phyloP scores from a whole-genome alignment of 2,797 vertebrate species.

The Eulemur coronatus region DNA sequence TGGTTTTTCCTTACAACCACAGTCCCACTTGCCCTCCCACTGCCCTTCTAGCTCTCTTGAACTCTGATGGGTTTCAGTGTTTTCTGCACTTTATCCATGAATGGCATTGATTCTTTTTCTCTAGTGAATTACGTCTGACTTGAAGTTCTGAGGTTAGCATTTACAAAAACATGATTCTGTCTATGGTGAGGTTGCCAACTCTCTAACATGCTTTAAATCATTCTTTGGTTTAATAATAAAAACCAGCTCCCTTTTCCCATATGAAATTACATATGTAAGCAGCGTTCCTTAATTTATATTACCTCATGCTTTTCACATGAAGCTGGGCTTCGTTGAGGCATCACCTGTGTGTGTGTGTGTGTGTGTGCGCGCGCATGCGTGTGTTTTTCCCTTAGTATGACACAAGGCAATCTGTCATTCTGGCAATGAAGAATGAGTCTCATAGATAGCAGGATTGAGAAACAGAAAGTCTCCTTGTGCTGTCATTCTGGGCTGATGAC shows the following conservation, averaged over 20 bases:
- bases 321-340: neutral
- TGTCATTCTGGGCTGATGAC: conserved; percentile 25
- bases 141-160: neutral
- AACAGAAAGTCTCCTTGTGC: conserved; percentile 38
- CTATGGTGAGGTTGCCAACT: neutral
- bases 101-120: neutral
- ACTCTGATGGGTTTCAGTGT: neutral
- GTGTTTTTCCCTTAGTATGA: neutral
- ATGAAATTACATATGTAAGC: neutral
- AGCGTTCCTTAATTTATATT: neutral
- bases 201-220: neutral
- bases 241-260: neutral
- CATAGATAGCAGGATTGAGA: neutral
- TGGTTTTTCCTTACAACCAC: conserved; percentile 5
- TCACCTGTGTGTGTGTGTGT: neutral
- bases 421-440: conserved; percentile 64
- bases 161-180: neutral
- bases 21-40: neutral
- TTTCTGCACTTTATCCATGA: neutral
- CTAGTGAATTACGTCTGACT: neutral
- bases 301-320: neutral
- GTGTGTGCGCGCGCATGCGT: neutral
- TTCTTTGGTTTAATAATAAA: conserved; percentile 10
- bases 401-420: conserved; percentile 47
- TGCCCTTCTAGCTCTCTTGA: neutral